These are phyloP conservation scores for Athene cunicularia DNA, from an alignment of 2,113 vertebrate genomes.

Conservation along the genomic window DNA sequence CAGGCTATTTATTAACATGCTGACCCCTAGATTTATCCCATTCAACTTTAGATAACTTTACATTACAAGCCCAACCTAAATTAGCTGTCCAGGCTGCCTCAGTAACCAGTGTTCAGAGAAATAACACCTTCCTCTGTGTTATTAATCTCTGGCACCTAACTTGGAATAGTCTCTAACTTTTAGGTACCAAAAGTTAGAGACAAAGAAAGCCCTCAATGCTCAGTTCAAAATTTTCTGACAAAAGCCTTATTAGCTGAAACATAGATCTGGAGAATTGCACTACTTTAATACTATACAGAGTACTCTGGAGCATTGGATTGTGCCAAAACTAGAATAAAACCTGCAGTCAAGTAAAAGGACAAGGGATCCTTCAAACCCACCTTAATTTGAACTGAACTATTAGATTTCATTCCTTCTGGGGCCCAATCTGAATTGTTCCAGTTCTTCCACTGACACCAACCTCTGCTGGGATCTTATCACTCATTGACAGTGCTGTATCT, in stretches of 20 bases:
- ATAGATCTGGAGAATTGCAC: background rate
- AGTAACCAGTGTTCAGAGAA: background rate
- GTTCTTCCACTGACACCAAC: background rate
- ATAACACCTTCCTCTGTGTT: background rate
- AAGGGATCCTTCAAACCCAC: background rate
- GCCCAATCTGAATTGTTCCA: background rate
- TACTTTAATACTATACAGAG: background rate
- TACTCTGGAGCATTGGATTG: background rate
- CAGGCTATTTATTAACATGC: background rate
- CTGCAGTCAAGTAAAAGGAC: background rate
- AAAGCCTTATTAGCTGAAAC: background rate
- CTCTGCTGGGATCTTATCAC: background rate
- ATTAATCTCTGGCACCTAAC: background rate
- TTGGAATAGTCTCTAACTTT: background rate
- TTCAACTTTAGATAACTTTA: background rate
- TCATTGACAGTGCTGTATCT: background rate
- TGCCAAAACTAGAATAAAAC: background rate
- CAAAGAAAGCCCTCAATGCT: background rate
- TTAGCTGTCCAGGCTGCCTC: background rate
- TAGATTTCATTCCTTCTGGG: background rate
- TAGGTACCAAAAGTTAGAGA: background rate
- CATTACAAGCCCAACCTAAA: background rate
- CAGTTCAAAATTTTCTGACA: background rate
- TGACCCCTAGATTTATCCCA: background rate
- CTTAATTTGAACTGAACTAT: constrained; percentile 5